These are phyloP conservation scores for Dallia pectoralis DNA, from an alignment of 2,797 vertebrate species.

Conservation along the genomic window DNA sequence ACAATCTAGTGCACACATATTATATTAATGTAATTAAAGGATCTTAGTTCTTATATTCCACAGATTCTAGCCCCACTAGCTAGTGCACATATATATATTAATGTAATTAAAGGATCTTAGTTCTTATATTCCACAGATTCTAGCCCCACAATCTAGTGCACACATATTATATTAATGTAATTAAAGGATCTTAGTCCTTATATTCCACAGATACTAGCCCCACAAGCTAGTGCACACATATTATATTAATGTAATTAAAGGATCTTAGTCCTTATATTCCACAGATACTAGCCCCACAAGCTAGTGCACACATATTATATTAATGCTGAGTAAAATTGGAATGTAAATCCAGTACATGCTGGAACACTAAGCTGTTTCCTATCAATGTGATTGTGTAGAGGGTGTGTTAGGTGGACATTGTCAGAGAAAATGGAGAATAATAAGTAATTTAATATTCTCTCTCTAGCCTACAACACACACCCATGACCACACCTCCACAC, in stretches of 20 bases:
- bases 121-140: too few species aligned
- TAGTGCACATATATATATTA: too few species aligned
- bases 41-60: too few species aligned
- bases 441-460: slow-evolving; percentile 44
- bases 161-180: too few species aligned
- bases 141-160: too few species aligned
- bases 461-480: slow-evolving; percentile 29
- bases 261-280: neutral
- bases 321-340: neutral
- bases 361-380: neutral
- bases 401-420: slow-evolving; percentile 20
- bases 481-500: slow-evolving; percentile 25
- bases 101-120: too few species aligned
- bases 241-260: neutral
- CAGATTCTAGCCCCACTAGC: too few species aligned
- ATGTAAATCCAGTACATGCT: neutral
- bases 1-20: too few species aligned
- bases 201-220: too few species aligned
- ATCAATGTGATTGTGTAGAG: slow-evolving; percentile 23
- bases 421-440: slow-evolving; percentile 37
- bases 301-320: neutral
- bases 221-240: too few species aligned
- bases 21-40: too few species aligned
- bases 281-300: neutral
- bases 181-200: too few species aligned